These are phyloP conservation scores for Andinoacara biseriatus DNA, from an alignment of 2,113 vertebrate genomes.

Conservation along the genomic window DNA sequence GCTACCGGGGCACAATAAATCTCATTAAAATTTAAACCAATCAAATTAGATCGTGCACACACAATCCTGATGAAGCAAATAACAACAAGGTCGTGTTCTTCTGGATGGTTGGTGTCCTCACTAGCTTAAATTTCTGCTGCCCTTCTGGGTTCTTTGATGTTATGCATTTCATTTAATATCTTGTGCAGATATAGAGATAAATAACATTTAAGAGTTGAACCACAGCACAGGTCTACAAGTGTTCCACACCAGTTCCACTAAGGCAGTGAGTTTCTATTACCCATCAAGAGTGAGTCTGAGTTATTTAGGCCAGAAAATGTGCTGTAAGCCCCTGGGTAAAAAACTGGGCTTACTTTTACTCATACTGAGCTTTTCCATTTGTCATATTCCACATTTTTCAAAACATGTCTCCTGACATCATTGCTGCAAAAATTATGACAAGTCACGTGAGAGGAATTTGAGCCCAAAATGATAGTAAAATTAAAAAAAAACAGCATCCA, in stretches of 20 bases:
- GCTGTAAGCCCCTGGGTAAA: background rate
- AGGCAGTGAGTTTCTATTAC: background rate
- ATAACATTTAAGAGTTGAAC: background rate
- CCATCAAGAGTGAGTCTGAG: background rate
- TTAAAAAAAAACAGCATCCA: background rate
- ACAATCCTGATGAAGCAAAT: background rate
- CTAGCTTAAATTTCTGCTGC: background rate
- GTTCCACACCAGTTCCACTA: background rate
- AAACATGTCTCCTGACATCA: background rate
- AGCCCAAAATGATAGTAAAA: background rate
- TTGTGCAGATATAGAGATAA: background rate
- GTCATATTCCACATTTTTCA: background rate
- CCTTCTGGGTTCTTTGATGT: background rate
- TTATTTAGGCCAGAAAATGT: background rate
- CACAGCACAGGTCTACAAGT: background rate
- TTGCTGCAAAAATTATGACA: background rate
- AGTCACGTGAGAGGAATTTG: background rate
- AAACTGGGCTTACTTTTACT: background rate
- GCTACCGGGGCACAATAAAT: background rate
- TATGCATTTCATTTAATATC: background rate
- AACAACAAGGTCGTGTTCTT: background rate
- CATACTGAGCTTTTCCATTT: background rate
- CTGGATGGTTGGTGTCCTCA: background rate
- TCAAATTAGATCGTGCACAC: background rate
- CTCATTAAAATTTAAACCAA: background rate